phyloP scores from a whole-genome alignment of 2,888 invertebrate genomes.

The Drosophila lacicola region DNA sequence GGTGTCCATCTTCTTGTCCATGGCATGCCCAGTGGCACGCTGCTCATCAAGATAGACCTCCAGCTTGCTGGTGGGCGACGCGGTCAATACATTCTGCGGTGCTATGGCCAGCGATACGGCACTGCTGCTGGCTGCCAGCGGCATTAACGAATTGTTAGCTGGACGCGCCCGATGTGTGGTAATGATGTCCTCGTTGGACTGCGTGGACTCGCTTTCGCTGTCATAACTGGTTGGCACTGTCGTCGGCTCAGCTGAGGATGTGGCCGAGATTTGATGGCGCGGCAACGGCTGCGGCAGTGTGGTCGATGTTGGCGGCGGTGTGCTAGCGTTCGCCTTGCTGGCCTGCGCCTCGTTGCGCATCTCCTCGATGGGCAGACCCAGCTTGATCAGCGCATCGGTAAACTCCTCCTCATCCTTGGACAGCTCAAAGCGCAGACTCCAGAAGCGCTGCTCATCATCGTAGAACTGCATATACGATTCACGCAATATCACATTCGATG shows the following conservation, averaged over 20 bases:
- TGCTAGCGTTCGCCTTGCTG: neutral
- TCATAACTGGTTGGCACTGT: neutral
- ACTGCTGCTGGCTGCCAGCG: conserved; percentile 10
- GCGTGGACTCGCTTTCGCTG: conserved; percentile 38
- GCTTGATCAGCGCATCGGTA: neutral
- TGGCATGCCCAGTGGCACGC: conserved; percentile 26
- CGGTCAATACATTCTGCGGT: neutral
- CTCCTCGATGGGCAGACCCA: conserved; percentile 30
- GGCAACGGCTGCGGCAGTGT: neutral
- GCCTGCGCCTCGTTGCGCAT: neutral
- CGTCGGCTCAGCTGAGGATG: neutral
- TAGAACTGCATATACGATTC: conserved; percentile 83
- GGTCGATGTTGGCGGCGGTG: neutral
- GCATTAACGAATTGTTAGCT: neutral
- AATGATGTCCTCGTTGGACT: conserved; percentile 26
- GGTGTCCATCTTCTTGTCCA: conserved; percentile 56
- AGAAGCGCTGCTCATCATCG: conserved; percentile 86
- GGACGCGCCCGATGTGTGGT: neutral
- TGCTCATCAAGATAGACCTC: conserved; percentile 40
- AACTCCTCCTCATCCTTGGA: conserved; percentile 53
- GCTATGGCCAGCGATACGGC: neutral
- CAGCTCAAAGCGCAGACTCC: conserved; percentile 86
- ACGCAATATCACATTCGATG: conserved; percentile 48
- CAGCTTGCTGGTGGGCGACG: conserved; percentile 9
- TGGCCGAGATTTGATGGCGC: neutral